Evolutionary conservation across 2,888 invertebrate genomes (phyloP), one percentile per base, ranked within the genome.

Genomic region (Calameuta filiformis): DNA sequence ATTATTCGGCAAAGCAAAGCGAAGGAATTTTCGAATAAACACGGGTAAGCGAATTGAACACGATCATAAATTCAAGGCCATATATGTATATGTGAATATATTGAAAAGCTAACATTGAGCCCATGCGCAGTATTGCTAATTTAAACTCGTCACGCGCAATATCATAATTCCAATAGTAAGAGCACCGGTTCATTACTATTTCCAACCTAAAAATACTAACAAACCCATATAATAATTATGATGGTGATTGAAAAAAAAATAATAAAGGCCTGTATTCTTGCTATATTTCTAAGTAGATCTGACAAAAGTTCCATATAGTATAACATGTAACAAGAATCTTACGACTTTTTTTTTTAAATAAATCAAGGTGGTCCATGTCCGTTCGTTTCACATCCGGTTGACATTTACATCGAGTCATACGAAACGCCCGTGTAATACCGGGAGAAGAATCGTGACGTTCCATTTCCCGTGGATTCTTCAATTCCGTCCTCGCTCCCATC

Each of bases 291-390:
- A 56, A 56, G 2, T 23, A 23, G 23, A 56, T 9, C 9, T 56
- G 9, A 23, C 9, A 3, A 56, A 56, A 23, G 23, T 23, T 56
- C 2, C 9, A 23, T 56, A 23, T 0, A 23, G 56, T 23, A 6
- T 23, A 23, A 2, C 23, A 23, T 23, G 23, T 23, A 15, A 9
- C 2, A 56, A 56, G 9, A 23, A 56, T 9, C n/a, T n/a, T n/a
- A n/a, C n/a, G n/a, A n/a, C n/a, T 9, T 9, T 23, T 40, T 56
- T 6, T 1, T 56, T 33, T 33, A 23, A 81, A 83, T 84, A 84
- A 81, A 86, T 86, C 83, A 84, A 81, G 79, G 79, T 35, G 81
- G 76, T 75, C 75, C 79, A 78, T 81, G 79, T 68, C 74, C 82
- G 73, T 79, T 80, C 81, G 75, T 73, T 69, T 69, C 75, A 40